These are phyloP conservation scores for Nomada hirtipes DNA, from an alignment of 2,888 invertebrate genomes.

Conservation along the genomic window DNA sequence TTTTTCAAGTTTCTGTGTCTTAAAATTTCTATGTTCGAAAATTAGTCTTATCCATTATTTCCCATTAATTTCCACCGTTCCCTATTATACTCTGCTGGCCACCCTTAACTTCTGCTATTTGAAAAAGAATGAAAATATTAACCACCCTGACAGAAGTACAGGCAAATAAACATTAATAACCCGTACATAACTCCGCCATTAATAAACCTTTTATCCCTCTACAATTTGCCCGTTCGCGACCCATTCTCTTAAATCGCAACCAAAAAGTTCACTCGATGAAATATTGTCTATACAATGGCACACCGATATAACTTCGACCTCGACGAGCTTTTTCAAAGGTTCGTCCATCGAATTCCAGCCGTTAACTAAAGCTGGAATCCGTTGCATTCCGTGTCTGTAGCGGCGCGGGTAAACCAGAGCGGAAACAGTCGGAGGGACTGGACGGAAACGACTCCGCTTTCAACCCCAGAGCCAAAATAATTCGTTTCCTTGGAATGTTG, in stretches of 20 bases:
- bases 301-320: too few species aligned
- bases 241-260: neutral
- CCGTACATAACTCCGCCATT: neutral
- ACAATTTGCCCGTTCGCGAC: neutral
- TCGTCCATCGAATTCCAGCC: slow-evolving; percentile 24
- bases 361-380: slow-evolving; percentile 36
- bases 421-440: slow-evolving; percentile 7
- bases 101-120: neutral
- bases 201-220: neutral
- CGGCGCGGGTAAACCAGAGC: slow-evolving; percentile 36
- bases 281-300: too few species aligned
- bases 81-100: too few species aligned
- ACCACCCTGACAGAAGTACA: too few species aligned
- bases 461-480: slow-evolving; percentile 48
- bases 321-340: slow-evolving; percentile 4
- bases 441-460: slow-evolving; percentile 45
- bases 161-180: too few species aligned
- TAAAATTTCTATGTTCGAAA: too few species aligned
- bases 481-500: slow-evolving; percentile 30
- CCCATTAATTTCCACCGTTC: too few species aligned
- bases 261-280: slow-evolving; percentile 3
- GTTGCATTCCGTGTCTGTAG: slow-evolving; percentile 37
- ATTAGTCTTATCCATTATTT: too few species aligned
- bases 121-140: neutral
- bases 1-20: too few species aligned